Base-by-base conservation (phyloP, 2,797 vertebrate species). In the Luscinia luscinia region DNA sequence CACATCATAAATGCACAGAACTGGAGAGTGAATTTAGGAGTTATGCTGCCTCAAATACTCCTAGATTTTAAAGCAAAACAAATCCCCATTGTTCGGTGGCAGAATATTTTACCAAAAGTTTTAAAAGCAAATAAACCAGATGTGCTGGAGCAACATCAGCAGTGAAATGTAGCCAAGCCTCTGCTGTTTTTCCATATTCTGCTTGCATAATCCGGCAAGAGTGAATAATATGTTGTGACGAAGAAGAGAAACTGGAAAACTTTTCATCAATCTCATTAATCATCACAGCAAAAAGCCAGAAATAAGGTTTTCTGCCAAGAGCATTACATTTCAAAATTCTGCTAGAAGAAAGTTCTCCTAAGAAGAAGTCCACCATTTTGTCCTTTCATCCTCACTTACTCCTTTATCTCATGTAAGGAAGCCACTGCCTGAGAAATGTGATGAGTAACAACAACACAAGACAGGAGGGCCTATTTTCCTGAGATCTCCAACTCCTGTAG, bases 231-330 rank as follows among this genome's bases (percentile, higher is more conserved):
- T 55, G 17, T 41, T 54, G 51, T 16, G 41, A 88, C 45, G 43
- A 62, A 63, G 75, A 81, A 84, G 30, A 83, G 34, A 79, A 85
- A 63, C 9, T 36, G 26, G 20, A 83, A 83, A 90, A 64, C 23
- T 79, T 85, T 85, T 85, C 22, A 61, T 83, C 26, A 52, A 30
- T 69, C n/a, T 61, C 30, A 67, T 75, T 52, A 93, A 83, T 76
- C 75, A 75, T 24, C 68, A 66, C 20, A 68, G 75, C 8, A 85
- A 68, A 91, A 84, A 70, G 9, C 2, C 40, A 78, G 19, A 80
- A 69, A 58, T 23, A 45, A 26, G 18, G 34, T 5, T 76, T 82
- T 68, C 41, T 90, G 46, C 34, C 26, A 64, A 32, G 9, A 67
- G 6, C 7, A 54, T 5, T 27, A 40, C 9, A 26, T 34, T 66